A percentile compares a stretch with the other conserved stretches of the same genome.
These are phyloP conservation scores for Scomberomorus guttatus DNA, from an alignment of 2,797 vertebrate genomes.

Conservation along the genomic window DNA sequence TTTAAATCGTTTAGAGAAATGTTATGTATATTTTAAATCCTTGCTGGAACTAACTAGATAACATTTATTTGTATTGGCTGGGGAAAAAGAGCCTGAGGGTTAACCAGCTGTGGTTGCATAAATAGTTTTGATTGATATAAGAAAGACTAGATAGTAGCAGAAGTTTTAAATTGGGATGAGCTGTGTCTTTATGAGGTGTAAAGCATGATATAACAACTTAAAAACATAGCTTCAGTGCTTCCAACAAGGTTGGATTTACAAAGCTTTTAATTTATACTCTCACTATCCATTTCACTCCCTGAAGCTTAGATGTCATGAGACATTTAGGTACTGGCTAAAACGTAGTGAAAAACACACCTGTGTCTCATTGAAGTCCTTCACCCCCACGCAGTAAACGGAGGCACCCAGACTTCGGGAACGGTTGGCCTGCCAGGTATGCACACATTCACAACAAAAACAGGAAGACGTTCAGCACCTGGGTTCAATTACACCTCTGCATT, in stretches of 20 bases:
- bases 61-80: background rate
- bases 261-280: constrained; percentile 9
- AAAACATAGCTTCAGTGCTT: constrained; percentile 22
- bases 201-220: constrained; percentile 1
- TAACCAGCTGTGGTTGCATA: background rate
- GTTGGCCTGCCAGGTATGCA: constrained; percentile 89
- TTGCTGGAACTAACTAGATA: constrained; percentile 1
- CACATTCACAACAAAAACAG: constrained; percentile 70
- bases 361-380: constrained; percentile 99
- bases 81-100: background rate
- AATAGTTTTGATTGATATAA: constrained; percentile 3
- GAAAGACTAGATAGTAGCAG: background rate
- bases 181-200: background rate
- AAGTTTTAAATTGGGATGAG: background rate
- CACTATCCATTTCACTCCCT: background rate
- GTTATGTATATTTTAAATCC: constrained; percentile 2
- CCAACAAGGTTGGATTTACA: constrained; percentile 26
- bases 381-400: constrained; percentile 96
- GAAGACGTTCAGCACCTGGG: constrained; percentile 70
- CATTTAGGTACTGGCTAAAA: constrained; percentile 10
- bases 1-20: background rate
- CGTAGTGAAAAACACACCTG: constrained; percentile 87
- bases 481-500: constrained; percentile 68
- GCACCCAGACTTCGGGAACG: constrained; percentile 95
- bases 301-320: constrained; percentile 5